phyloP scores from a whole-genome alignment of 2,888 invertebrate genomes.

The Silvanus unidentatus region DNA sequence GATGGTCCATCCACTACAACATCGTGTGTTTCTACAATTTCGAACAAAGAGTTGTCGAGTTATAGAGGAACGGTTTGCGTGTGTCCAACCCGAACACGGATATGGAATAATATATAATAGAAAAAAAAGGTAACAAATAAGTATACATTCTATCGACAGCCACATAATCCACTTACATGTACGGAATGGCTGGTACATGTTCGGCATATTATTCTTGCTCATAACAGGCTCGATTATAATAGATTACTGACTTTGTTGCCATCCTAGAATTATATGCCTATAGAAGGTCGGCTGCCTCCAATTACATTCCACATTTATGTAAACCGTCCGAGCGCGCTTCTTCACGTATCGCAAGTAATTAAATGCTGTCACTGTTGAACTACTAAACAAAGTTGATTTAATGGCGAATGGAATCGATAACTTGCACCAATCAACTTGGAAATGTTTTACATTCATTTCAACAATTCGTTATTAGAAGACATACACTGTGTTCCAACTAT shows the following conservation, averaged over 20 bases:
- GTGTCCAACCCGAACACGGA: slow-evolving; percentile 25
- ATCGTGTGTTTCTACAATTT: too few relatives aligned
- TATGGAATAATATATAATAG: slow-evolving; percentile 16
- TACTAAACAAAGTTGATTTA: slow-evolving; percentile 26
- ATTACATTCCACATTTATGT: slow-evolving; percentile 25
- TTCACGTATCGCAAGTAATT: slow-evolving; percentile 25
- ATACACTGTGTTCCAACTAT: too few relatives aligned
- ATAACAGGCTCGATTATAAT: slow-evolving; percentile 25
- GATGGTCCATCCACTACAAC: not conserved
- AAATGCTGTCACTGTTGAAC: slow-evolving; percentile 24
- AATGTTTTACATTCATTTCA: slow-evolving; percentile 18
- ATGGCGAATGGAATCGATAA: slow-evolving; percentile 19
- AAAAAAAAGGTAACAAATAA: not conserved
- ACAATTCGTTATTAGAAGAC: too few relatives aligned
- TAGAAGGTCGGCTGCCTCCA: slow-evolving; percentile 19
- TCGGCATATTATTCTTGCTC: slow-evolving; percentile 26
- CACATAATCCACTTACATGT: slow-evolving; percentile 24
- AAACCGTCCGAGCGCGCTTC: slow-evolving; percentile 20
- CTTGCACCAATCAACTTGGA: slow-evolving; percentile 16
- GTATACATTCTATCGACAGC: slow-evolving; percentile 7
- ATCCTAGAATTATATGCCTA: slow-evolving; percentile 18
- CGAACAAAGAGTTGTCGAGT: too few relatives aligned
- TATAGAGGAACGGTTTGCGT: not conserved
- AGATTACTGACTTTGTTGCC: slow-evolving; percentile 19
- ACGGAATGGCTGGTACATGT: slow-evolving; percentile 25